These are phyloP conservation scores for Propsilocerus akamusi DNA, from an alignment of 1,140 invertebrate species.

Conservation along the genomic window DNA sequence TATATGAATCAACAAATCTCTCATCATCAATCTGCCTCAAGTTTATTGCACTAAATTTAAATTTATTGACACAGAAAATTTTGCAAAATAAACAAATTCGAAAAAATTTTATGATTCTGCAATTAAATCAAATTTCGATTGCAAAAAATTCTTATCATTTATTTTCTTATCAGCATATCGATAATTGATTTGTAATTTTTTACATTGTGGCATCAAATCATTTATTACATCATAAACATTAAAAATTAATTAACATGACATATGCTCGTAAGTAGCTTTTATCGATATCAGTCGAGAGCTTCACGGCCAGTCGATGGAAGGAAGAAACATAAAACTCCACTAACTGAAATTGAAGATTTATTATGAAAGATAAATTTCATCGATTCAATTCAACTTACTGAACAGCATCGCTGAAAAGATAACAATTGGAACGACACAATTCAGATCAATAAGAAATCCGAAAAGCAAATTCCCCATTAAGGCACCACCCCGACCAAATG, in stretches of 20 bases:
- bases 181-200: too few species aligned
- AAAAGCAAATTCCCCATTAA: conserved; percentile 47
- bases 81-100: too few species aligned
- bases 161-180: too few species aligned
- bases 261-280: conserved; percentile 26
- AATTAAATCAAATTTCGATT: too few species aligned
- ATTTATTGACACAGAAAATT: too few species aligned
- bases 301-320: conserved; percentile 45
- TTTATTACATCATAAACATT: too few species aligned
- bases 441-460: conserved; percentile 50
- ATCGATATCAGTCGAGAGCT: conserved; percentile 34
- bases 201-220: too few species aligned
- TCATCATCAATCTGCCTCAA: too few species aligned
- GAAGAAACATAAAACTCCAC: conserved; percentile 41
- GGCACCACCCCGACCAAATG: conserved; percentile 49
- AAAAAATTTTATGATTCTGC: too few species aligned
- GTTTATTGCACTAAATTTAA: too few species aligned
- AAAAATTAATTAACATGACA: too few species aligned
- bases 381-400: conserved; percentile 33
- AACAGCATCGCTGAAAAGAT: conserved; percentile 46
- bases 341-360: conserved; percentile 25
- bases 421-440: conserved; percentile 46
- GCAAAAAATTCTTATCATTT: too few species aligned
- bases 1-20: conserved; percentile 22
- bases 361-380: neutral